These are phyloP conservation scores for Desoria tigrina DNA, from an alignment of 2,888 invertebrate species.

Conservation along the genomic window DNA sequence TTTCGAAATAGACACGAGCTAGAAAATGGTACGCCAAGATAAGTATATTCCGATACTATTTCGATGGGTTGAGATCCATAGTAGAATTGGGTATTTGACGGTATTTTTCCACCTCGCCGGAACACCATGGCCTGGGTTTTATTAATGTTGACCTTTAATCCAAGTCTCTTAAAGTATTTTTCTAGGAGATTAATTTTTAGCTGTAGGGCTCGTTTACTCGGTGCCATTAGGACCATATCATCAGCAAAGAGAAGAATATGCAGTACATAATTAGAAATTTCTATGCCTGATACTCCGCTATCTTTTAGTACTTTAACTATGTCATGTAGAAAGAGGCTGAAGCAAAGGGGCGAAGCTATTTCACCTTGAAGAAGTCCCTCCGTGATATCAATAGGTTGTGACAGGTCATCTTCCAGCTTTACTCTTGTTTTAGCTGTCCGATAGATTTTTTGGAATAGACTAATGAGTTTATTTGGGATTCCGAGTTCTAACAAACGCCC, in stretches of 20 bases:
- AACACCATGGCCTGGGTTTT: slow-evolving; percentile 24
- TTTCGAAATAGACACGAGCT: neutral
- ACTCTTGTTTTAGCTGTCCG: neutral
- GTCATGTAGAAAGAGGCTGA: neutral
- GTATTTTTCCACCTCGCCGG: neutral
- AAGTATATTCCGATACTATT: neutral
- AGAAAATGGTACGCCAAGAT: neutral
- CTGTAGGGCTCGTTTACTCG: slow-evolving; percentile 10
- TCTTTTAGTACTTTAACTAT: neutral
- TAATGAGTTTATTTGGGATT: slow-evolving; percentile 7
- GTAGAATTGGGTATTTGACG: neutral
- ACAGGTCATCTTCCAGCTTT: neutral
- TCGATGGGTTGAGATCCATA: neutral
- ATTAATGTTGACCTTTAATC: slow-evolving; percentile 11
- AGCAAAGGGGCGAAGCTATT: neutral
- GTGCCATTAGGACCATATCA: slow-evolving; percentile 26
- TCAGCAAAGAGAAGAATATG: slow-evolving; percentile 29
- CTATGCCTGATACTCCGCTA: neutral
- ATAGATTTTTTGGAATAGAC: slow-evolving; percentile 20
- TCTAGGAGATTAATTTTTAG: slow-evolving; percentile 20
- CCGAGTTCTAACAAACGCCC: slow-evolving; percentile 6
- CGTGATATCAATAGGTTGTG: neutral
- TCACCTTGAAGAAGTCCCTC: neutral
- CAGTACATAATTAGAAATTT: neutral
- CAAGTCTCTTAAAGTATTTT: slow-evolving; percentile 12